Percentiles rank a stretch among this genome's conserved stretches.
Evolutionary conservation across 2,113 vertebrate genomes (phyloP).

Genomic region (Pteropus alecto): DNA sequence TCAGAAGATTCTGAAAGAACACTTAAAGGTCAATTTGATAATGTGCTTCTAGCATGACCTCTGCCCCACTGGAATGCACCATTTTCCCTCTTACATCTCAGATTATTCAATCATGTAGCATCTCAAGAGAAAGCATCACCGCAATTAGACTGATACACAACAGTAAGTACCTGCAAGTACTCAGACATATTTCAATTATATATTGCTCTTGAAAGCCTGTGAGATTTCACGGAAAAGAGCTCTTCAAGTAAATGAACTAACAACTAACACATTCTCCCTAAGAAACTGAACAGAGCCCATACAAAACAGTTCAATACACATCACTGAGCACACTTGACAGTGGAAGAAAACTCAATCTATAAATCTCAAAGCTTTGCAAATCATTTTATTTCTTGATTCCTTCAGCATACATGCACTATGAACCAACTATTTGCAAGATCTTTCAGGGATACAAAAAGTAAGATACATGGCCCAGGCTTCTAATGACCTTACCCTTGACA

Average conservation of each 20-base stretch:
- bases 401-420: not conserved
- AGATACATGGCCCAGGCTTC: not conserved
- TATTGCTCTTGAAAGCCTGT: not conserved
- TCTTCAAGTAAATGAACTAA: slow-evolving; percentile 3
- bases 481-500: not conserved
- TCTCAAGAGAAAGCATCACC: not conserved
- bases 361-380: not conserved
- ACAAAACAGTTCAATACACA: not conserved
- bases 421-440: not conserved
- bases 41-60: not conserved
- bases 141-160: not conserved
- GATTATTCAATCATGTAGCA: not conserved
- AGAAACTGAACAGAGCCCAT: not conserved
- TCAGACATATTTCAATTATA: not conserved
- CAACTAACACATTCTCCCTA: not conserved
- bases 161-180: not conserved
- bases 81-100: not conserved
- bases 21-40: not conserved
- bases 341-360: not conserved
- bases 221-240: not conserved
- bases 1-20: not conserved
- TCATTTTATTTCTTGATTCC: slow-evolving; percentile 5
- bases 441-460: not conserved
- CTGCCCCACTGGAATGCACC: not conserved
- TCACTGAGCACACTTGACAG: not conserved